A percentile compares a stretch with the other conserved stretches of the same genome.
phyloP scores from a whole-genome alignment of 2,113 vertebrate species.

The Nothocercus julius region DNA sequence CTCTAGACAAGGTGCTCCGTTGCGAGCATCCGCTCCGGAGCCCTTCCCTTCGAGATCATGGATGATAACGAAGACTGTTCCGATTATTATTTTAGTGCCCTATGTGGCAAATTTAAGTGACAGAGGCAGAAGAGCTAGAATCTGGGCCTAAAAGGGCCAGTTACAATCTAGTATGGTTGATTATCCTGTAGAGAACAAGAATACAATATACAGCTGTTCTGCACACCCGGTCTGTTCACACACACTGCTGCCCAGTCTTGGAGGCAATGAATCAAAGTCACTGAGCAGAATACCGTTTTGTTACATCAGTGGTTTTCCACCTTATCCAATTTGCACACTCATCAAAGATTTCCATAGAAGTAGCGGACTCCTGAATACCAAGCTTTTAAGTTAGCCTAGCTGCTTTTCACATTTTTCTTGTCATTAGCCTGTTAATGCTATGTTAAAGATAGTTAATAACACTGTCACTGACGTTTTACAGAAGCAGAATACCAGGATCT shows the following conservation, averaged over 20 bases:
- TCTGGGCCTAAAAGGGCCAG: not conserved
- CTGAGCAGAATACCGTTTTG: not conserved
- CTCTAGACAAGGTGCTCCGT: no score
- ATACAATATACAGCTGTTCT: not conserved
- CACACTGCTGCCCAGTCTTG: not conserved
- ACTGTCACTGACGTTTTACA: not conserved
- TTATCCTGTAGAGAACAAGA: not conserved
- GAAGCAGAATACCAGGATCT: not conserved
- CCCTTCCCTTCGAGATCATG: no score
- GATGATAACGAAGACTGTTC: rapidly evolving
- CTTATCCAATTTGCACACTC: not conserved
- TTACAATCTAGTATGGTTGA: not conserved
- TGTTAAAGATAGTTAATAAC: not conserved
- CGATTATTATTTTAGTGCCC: not conserved
- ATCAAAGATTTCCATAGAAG: not conserved
- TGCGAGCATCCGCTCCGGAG: no score
- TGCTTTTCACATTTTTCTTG: not conserved
- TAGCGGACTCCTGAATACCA: not conserved
- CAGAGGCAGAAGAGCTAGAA: not conserved
- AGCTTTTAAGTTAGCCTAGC: not conserved
- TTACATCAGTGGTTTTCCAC: not conserved
- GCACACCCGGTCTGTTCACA: not conserved
- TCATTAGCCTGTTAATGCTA: not conserved
- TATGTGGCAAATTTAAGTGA: not conserved
- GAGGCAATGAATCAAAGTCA: not conserved